Conservation (phyloP, 1,140 invertebrate genomes). For the Sitophilus oryzae region DNA sequence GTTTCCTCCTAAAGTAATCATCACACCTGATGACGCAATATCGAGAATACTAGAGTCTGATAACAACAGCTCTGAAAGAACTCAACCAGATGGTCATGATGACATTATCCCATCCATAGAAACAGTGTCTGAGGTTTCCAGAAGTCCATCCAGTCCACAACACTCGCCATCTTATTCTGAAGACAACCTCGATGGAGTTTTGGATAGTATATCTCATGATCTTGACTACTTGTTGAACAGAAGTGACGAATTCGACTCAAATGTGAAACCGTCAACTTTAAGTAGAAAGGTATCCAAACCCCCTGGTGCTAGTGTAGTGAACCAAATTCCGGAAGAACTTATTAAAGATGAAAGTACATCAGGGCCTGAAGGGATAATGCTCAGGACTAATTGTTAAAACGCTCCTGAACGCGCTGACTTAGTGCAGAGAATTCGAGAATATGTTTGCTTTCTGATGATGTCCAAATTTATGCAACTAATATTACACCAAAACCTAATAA, state of each 20-base stretch:
- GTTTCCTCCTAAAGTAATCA: conserved; percentile 22
- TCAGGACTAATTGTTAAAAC: conserved; percentile 34
- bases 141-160: conserved; percentile 2
- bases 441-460: too few relatives aligned
- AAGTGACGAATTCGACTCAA: conserved; percentile 17
- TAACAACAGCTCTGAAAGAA: conserved; percentile 19
- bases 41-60: conserved; percentile 20
- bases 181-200: conserved; percentile 38
- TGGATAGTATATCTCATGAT: conserved; percentile 41
- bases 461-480: too few relatives aligned
- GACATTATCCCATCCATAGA: conserved; percentile 15
- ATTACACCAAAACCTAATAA: too few relatives aligned
- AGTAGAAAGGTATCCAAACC: conserved; percentile 28
- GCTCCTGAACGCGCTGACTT: too few relatives aligned
- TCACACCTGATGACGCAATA: conserved; percentile 28
- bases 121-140: conserved; percentile 4
- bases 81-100: conserved; percentile 37
- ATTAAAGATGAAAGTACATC: conserved; percentile 22
- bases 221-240: conserved; percentile 40
- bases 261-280: conserved; percentile 6
- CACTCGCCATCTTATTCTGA: neutral
- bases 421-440: too few relatives aligned
- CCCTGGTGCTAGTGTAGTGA: conserved; percentile 28
- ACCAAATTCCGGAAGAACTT: conserved; percentile 29
- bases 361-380: conserved; percentile 32